Percentiles rank a stretch among this genome's conserved stretches.
Evolutionary conservation across 1,140 invertebrate genomes (phyloP).

Genomic region (Megalopta genalis): DNA sequence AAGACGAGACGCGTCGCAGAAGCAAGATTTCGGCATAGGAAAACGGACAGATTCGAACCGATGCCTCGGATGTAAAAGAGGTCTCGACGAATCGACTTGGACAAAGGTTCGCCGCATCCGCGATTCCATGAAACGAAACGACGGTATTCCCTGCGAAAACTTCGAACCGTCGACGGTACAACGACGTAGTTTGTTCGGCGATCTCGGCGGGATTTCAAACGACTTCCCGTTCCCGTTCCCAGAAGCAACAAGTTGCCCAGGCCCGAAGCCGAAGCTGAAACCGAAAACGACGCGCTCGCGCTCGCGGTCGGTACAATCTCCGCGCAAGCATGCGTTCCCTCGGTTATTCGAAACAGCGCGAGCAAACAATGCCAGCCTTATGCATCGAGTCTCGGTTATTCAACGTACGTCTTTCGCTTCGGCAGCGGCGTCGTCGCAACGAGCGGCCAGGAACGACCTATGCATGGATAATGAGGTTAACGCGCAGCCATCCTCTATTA

Average conservation of each 20-base stretch:
- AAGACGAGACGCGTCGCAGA: background rate
- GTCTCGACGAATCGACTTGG: too few species aligned
- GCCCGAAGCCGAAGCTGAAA: too few species aligned
- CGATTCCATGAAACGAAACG: too few species aligned
- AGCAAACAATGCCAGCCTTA: constrained; percentile 15
- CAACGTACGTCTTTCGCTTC: constrained; percentile 10
- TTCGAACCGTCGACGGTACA: too few species aligned
- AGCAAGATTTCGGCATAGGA: too few species aligned
- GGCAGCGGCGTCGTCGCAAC: background rate
- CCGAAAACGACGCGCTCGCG: background rate
- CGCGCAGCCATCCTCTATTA: background rate
- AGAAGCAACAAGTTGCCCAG: background rate
- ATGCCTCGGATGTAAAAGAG: too few species aligned
- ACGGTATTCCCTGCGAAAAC: too few species aligned
- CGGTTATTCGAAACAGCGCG: background rate
- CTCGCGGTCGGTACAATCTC: background rate
- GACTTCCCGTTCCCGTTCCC: too few species aligned
- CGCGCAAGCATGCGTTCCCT: background rate
- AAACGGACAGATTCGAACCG: too few species aligned
- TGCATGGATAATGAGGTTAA: constrained; percentile 42
- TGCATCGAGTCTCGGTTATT: constrained; percentile 1
- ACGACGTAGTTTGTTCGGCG: too few species aligned
- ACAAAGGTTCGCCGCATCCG: too few species aligned
- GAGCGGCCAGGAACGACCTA: background rate
- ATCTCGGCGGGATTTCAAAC: too few species aligned